Percentiles rank a stretch among this genome's conserved stretches.
Conservation (phyloP, 2,888 invertebrate genomes). For the Teleiodes luculella region DNA sequence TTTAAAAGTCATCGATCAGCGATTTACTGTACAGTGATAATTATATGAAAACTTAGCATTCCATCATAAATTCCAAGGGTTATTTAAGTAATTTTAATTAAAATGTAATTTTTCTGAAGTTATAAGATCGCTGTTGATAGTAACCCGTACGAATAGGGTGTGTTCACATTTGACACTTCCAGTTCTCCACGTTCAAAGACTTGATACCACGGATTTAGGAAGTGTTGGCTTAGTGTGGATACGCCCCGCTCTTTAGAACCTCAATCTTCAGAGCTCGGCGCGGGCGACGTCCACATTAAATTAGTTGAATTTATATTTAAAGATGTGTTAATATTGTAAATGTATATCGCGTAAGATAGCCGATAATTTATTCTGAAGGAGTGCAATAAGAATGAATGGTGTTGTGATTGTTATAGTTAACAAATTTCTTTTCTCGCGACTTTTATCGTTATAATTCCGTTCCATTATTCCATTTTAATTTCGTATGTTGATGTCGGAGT, state of each 20-base stretch:
- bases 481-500: conserved; percentile 13
- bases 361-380: conserved; percentile 73
- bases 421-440: conserved; percentile 40
- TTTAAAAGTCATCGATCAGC: background rate
- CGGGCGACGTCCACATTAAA: conserved; percentile 59
- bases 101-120: background rate
- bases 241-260: background rate
- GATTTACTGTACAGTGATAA: background rate
- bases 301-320: conserved; percentile 76
- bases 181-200: background rate
- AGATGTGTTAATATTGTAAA: conserved; percentile 77
- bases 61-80: background rate
- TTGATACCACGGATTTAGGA: background rate
- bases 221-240: conserved; percentile 8
- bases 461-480: conserved; percentile 55
- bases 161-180: background rate
- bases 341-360: conserved; percentile 71
- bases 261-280: conserved; percentile 3
- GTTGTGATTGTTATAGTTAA: conserved; percentile 74
- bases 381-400: conserved; percentile 76
- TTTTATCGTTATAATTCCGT: conserved; percentile 67
- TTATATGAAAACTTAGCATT: background rate
- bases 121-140: conserved; percentile 4
- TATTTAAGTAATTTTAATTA: conserved; percentile 5
- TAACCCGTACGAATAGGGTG: background rate